Base-by-base conservation (phyloP, 2,113 vertebrate genomes). In the Ascaphus truei region DNA sequence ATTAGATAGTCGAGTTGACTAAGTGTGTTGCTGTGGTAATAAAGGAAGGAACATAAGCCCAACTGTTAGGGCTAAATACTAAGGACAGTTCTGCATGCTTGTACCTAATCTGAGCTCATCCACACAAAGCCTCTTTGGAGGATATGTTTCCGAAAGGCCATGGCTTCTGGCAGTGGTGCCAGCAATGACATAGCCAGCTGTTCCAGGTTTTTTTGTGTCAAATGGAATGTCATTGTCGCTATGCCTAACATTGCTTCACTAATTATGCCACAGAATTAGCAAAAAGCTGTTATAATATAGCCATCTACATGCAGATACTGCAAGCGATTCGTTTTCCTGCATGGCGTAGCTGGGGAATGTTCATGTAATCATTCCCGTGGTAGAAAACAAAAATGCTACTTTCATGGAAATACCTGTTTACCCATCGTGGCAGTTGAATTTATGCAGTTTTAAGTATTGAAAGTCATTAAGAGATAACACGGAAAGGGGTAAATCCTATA, bases 31-130 rank as follows among this genome's bases (percentile, higher is more conserved):
- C 20, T 72, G 9, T 30, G 58, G 61, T 25, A 75, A 78, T 72
- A 61, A 64, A 65, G 22, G 27, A 13, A 50, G 73, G 60, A 55
- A 68, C 10, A 3, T 58, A 36, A 77, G 64, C 22, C 9, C 29
- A 36, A 48, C 3, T 68, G 5, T 73, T 67, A 13, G 29, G 65
- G 63, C 52, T 55, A 41, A 39, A 15, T 13, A 7, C 45, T 79
- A 0, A 1, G 39, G 62, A 41, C 61, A 72, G 31, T 43, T 72
- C 45, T 62, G 45, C 16, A 6, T 0, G 0, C 66, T 73, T 50
- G 76, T 61, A 71, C 62, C 77, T 74, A 51, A 76, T 79, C 41
- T 65, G 55, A 76, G 43, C 27, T 74, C 45, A 29, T 68, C 62
- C 53, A 47, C 4, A 7, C 43, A 69, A 43, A 77, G 27, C 22